Conservation (phyloP, 2,797 vertebrate genomes). For the Mormyrops attenuatus region DNA sequence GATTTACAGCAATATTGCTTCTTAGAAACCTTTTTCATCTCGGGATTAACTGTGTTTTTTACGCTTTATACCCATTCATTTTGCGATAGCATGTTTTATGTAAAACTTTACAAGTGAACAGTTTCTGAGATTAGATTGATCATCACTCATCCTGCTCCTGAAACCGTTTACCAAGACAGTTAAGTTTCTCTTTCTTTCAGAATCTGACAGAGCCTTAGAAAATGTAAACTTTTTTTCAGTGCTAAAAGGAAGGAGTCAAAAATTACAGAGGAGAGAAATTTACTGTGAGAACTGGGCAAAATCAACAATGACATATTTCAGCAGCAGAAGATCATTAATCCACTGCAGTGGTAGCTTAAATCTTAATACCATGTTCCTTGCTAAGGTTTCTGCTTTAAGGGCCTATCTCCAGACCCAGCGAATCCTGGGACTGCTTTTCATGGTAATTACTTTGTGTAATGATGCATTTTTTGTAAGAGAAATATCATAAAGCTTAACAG, state of each 20-base stretch:
- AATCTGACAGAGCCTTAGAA: not conserved
- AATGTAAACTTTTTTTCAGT: not conserved
- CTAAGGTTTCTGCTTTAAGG: not conserved
- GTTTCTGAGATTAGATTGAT: not conserved
- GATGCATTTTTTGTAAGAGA: not conserved
- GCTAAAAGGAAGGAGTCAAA: not conserved
- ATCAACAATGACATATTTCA: constrained; percentile 56
- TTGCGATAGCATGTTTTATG: not conserved
- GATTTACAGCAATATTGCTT: not conserved
- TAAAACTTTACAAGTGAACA: not conserved
- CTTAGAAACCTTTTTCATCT: not conserved
- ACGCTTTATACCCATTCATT: not conserved
- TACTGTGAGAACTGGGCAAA: constrained; percentile 50
- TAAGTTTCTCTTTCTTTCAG: not conserved
- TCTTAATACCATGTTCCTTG: constrained; percentile 37
- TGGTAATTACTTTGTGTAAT: not conserved
- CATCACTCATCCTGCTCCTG: not conserved
- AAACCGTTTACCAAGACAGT: not conserved
- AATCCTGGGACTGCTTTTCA: not conserved
- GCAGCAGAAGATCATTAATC: constrained; percentile 55
- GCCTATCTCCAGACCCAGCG: not conserved
- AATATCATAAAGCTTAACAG: not conserved
- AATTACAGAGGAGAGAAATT: not conserved
- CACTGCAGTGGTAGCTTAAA: constrained; percentile 54
- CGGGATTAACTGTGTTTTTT: not conserved